A percentile compares a stretch with the other conserved stretches of the same genome.
phyloP scores from a whole-genome alignment of 2,113 vertebrate species.

The Tenebrosternarchus preto region DNA sequence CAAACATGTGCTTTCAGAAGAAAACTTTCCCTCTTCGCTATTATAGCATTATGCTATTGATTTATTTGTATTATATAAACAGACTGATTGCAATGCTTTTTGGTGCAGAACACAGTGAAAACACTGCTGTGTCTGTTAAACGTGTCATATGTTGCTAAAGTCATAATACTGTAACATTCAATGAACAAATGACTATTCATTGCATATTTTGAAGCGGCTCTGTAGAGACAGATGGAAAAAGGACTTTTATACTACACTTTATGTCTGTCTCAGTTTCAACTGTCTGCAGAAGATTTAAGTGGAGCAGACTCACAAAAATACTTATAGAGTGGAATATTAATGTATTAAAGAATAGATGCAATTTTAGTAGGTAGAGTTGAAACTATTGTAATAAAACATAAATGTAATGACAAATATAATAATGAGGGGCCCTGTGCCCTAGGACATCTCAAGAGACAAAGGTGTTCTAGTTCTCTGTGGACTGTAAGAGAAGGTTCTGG shows the following conservation, averaged over 20 bases:
- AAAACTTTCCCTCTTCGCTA: slow-evolving; percentile 4
- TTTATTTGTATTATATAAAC: slow-evolving; percentile 38
- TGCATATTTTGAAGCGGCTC: not conserved
- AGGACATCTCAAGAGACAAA: slow-evolving; percentile 3
- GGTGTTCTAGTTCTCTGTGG: not conserved
- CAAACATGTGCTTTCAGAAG: slow-evolving; percentile 28
- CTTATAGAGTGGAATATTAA: slow-evolving; percentile 1
- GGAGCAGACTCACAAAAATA: not conserved
- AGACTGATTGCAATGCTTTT: slow-evolving; percentile 39
- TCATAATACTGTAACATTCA: slow-evolving; percentile 28
- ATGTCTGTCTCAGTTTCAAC: not conserved
- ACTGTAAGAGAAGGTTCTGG: slow-evolving; percentile 16
- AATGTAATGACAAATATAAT: not conserved
- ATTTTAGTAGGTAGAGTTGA: no score
- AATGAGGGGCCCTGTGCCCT: not conserved
- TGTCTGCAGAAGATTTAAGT: slow-evolving; percentile 3
- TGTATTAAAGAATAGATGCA: not conserved
- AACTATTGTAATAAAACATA: no score
- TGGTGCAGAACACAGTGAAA: slow-evolving; percentile 39
- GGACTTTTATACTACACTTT: not conserved
- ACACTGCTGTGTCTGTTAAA: slow-evolving; percentile 27
- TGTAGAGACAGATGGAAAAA: slow-evolving; percentile 15
- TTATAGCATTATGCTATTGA: slow-evolving; percentile 30
- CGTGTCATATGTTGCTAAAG: slow-evolving; percentile 36
- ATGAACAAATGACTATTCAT: slow-evolving; percentile 17